Conservation (phyloP, 2,888 invertebrate species). For the Dasysyrphus tricinctus region DNA sequence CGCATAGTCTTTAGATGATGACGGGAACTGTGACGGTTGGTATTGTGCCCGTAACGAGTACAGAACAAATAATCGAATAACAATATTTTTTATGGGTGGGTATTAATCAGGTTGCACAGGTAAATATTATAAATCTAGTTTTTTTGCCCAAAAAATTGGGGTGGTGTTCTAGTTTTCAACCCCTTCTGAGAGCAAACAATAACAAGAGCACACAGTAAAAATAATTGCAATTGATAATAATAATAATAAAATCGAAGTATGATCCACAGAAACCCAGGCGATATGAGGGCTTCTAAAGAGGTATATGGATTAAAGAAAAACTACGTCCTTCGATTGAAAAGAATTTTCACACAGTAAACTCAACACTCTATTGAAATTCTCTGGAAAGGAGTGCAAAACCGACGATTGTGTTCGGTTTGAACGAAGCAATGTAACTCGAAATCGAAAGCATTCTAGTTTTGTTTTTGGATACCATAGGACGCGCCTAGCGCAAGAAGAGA, state of each 20-base stretch:
- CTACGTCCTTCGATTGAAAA: constrained; percentile 51
- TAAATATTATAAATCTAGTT: constrained; percentile 2
- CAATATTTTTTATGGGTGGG: constrained; percentile 42
- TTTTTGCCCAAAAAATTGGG: not conserved
- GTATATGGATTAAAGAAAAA: constrained; percentile 11
- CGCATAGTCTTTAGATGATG: constrained; percentile 35
- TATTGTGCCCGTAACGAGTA: constrained; percentile 21
- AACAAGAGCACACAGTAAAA: constrained; percentile 18
- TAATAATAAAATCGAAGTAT: constrained; percentile 43
- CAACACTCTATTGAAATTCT: constrained; percentile 36
- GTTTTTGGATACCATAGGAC: constrained; percentile 33
- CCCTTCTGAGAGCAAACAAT: not conserved
- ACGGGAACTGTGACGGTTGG: not conserved
- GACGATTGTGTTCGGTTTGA: constrained; percentile 27
- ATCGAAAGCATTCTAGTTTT: constrained; percentile 56
- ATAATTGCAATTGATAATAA: constrained; percentile 66
- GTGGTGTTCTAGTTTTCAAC: constrained; percentile 38
- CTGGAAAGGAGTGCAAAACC: constrained; percentile 13
- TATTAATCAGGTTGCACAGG: constrained; percentile 24
- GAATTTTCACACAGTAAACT: constrained; percentile 61
- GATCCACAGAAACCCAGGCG: not conserved
- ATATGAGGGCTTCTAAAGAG: not conserved
- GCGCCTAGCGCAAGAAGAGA: constrained; percentile 22
- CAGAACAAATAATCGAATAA: constrained; percentile 36
- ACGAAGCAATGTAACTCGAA: constrained; percentile 31